Conservation (phyloP, 2,797 vertebrate species). For the Psittacula derbiana region DNA sequence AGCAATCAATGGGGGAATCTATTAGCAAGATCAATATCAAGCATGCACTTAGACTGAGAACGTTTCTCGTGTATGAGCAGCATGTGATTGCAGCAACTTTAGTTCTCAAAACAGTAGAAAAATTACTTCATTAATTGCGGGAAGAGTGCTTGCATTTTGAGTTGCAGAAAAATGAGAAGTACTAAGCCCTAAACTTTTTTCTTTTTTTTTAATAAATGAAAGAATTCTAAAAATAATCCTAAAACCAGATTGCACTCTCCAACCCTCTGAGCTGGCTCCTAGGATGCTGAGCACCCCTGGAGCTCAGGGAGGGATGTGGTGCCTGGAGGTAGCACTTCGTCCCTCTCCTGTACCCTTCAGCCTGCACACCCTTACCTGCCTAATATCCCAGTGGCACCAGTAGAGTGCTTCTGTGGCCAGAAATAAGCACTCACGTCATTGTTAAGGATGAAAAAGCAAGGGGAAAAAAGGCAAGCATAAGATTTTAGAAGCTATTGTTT, state of each 20-base stretch:
- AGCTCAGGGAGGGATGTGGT: background rate
- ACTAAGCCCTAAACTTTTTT: background rate
- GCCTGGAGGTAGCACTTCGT: fast-evolving
- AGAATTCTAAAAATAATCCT: background rate
- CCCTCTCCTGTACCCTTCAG: background rate
- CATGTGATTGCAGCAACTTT: background rate
- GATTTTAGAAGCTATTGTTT: conserved; percentile 5
- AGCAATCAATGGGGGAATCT: background rate
- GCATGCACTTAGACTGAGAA: background rate
- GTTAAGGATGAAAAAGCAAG: background rate
- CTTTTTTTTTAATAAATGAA: background rate
- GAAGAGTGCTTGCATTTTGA: background rate
- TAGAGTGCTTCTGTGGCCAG: background rate
- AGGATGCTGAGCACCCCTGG: background rate
- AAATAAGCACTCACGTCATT: background rate
- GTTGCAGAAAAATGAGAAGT: conserved; percentile 18
- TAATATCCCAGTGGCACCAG: background rate
- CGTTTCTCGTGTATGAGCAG: background rate
- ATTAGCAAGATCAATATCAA: background rate
- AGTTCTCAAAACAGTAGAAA: background rate
- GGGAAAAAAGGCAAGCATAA: background rate
- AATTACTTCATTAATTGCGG: background rate
- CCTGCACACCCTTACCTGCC: background rate
- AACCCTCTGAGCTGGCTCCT: background rate
- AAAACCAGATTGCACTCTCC: conserved; percentile 1